phyloP scores from a whole-genome alignment of 92 coral and sea anemone species.

The Palythoa grandiflora region DNA sequence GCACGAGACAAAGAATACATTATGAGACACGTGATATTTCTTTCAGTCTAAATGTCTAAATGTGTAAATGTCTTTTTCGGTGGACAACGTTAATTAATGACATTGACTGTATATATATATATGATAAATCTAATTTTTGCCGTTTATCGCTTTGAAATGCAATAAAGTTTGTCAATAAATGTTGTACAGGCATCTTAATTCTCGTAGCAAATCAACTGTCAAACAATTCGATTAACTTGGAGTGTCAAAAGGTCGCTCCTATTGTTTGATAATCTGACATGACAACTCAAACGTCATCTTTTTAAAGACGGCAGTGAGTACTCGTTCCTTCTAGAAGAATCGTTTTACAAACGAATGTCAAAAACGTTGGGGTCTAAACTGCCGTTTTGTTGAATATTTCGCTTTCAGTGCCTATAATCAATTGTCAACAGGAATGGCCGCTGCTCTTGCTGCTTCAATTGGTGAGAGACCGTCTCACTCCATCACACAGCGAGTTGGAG shows the following conservation, averaged over 20 bases:
- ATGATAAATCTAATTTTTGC: no score
- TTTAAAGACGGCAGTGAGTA: not conserved
- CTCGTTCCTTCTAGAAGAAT: not conserved
- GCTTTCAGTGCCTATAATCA: no score
- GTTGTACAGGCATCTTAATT: not conserved
- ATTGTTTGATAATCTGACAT: not conserved
- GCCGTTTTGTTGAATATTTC: not conserved
- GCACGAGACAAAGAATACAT: no score
- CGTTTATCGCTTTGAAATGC: no score
- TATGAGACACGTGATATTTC: no score
- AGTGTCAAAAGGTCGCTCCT: slow-evolving; percentile 3
- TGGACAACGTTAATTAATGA: no score
- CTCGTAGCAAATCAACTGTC: not conserved
- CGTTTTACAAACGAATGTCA: not conserved
- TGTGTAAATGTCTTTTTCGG: no score
- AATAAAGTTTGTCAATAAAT: no score
- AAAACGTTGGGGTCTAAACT: not conserved
- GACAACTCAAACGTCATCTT: not conserved
- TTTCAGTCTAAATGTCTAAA: no score
- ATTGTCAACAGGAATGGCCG: not conserved
- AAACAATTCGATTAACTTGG: not conserved
- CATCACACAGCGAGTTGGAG: slow-evolving; percentile 71
- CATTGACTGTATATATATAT: no score
- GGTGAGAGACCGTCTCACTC: slow-evolving; percentile 71
- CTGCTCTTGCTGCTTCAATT: slow-evolving; percentile 12